Conservation (phyloP, 2,888 invertebrate genomes). For the Microctonus aethiopoides region DNA sequence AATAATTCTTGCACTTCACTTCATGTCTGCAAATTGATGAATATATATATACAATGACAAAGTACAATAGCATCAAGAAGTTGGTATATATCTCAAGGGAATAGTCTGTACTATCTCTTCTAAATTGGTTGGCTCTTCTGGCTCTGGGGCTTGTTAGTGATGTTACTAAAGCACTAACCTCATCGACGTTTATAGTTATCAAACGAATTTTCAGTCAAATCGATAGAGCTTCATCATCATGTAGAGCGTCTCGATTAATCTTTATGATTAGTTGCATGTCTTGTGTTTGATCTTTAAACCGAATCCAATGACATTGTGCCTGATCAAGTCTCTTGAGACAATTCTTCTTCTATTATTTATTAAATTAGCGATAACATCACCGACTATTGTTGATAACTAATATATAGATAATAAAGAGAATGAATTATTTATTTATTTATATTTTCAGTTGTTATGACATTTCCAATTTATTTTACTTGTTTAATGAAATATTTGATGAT, state of each 20-base stretch:
- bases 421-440: neutral
- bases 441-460: neutral
- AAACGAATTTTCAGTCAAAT: neutral
- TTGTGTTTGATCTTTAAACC: conserved; percentile 12
- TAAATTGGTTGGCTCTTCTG: conserved; percentile 5
- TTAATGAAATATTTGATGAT: neutral
- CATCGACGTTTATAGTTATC: conserved; percentile 9
- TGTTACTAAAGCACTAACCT: neutral
- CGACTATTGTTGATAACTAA: too few relatives aligned
- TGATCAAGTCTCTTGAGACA: neutral
- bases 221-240: conserved; percentile 15
- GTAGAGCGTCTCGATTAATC: too few relatives aligned
- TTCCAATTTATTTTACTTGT: neutral
- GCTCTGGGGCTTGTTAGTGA: conserved; percentile 16
- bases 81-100: neutral
- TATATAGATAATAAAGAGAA: too few relatives aligned
- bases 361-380: too few relatives aligned
- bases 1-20: neutral
- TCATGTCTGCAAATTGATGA: neutral
- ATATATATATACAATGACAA: neutral
- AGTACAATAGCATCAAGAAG: neutral
- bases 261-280: neutral
- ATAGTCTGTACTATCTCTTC: neutral
- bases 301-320: neutral
- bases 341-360: neutral